These are phyloP conservation scores for Xanthorhoe spadicearia DNA, from an alignment of 2,888 invertebrate genomes.

Conservation along the genomic window DNA sequence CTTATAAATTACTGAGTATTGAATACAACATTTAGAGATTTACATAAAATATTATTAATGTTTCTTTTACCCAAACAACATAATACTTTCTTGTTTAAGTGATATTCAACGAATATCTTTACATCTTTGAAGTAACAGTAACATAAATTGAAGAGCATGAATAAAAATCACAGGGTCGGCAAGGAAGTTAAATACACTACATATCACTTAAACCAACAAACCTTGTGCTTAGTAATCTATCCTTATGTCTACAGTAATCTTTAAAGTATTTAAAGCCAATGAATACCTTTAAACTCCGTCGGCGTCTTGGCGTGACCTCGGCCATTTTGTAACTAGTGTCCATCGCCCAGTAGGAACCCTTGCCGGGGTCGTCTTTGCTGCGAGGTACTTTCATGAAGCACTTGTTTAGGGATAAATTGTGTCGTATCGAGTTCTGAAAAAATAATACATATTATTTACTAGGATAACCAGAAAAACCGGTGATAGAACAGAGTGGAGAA, in stretches of 20 bases:
- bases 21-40: no score
- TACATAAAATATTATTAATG: no score
- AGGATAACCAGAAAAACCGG: no score
- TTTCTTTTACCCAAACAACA: no score
- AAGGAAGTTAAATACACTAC: neutral
- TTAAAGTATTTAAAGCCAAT: neutral
- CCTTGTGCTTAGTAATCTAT: neutral
- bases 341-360: slow-evolving; percentile 87
- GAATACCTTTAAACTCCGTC: slow-evolving; percentile 77
- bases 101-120: no score
- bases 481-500: no score
- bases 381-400: slow-evolving; percentile 89
- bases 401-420: slow-evolving; percentile 89
- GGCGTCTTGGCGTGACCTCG: slow-evolving; percentile 80
- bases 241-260: neutral
- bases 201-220: neutral
- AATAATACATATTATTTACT: no score
- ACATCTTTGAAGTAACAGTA: no score
- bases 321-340: slow-evolving; percentile 84
- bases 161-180: neutral
- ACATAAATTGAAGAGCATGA: no score
- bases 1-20: no score
- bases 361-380: slow-evolving; percentile 89
- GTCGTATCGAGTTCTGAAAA: slow-evolving; percentile 89
- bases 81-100: no score